phyloP scores from a whole-genome alignment of 1,140 invertebrate species.

The Scaptomyza montana region DNA sequence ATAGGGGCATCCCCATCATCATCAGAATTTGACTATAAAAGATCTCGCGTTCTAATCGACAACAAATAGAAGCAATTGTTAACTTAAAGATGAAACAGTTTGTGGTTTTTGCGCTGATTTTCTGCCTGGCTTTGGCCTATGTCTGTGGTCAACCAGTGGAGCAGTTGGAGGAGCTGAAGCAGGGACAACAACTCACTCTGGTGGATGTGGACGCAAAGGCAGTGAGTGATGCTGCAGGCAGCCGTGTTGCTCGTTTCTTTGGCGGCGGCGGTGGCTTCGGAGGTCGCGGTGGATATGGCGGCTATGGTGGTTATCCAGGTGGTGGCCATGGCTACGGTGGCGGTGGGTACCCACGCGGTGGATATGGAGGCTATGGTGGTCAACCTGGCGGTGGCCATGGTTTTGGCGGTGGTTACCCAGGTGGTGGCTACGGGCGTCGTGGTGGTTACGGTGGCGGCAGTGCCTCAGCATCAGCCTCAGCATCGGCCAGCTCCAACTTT shows the following conservation, averaged over 20 bases:
- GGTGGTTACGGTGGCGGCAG: conserved; percentile 23
- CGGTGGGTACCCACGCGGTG: conserved; percentile 26
- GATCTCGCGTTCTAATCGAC: neutral
- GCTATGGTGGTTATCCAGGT: conserved; percentile 48
- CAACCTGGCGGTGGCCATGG: conserved; percentile 27
- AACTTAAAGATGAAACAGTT: conserved; percentile 59
- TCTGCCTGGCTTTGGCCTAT: conserved; percentile 23
- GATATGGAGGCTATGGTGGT: conserved; percentile 42
- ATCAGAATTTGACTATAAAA: conserved; percentile 50
- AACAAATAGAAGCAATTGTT: conserved; percentile 43
- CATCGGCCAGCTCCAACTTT: conserved; percentile 37
- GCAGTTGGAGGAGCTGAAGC: conserved; percentile 23
- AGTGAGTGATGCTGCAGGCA: conserved; percentile 36
- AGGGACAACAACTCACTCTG: conserved; percentile 40
- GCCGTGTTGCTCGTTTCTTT: conserved; percentile 45
- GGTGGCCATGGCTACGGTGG: conserved; percentile 8
- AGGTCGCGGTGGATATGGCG: conserved; percentile 29
- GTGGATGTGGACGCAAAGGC: conserved; percentile 49
- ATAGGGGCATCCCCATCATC: conserved; percentile 48
- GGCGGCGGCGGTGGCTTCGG: conserved; percentile 38
- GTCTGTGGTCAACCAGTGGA: conserved; percentile 44
- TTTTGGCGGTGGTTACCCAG: conserved; percentile 4
- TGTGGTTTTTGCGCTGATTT: conserved; percentile 33
- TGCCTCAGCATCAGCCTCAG: conserved; percentile 54
- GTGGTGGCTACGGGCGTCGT: conserved; percentile 4